These are phyloP conservation scores for Abramis brama DNA, from an alignment of 2,113 vertebrate species.

Conservation along the genomic window DNA sequence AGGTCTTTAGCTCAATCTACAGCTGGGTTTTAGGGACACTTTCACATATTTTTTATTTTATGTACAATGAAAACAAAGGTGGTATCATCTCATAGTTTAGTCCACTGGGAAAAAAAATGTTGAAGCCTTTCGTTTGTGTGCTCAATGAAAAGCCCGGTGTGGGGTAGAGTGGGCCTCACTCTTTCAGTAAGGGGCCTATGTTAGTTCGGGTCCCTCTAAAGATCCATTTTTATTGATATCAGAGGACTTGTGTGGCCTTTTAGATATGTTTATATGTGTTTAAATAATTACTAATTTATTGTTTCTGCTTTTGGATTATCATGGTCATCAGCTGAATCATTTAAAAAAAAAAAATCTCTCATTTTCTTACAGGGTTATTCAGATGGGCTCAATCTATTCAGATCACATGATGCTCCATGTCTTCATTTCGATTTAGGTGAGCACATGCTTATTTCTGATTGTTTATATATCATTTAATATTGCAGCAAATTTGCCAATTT, in stretches of 20 bases:
- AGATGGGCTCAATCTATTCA: neutral
- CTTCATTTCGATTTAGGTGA: constrained; percentile 7
- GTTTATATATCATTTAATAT: neutral
- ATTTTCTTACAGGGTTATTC: constrained; percentile 2
- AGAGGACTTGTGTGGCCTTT: neutral
- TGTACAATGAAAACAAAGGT: neutral
- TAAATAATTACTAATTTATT: neutral
- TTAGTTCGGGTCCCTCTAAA: neutral
- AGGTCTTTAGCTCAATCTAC: neutral
- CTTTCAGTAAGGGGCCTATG: neutral
- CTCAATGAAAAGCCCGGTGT: neutral
- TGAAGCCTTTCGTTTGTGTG: neutral
- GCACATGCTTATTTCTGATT: neutral
- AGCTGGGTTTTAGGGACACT: neutral
- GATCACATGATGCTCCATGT: neutral
- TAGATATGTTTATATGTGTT: neutral
- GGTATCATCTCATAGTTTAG: constrained; percentile 10
- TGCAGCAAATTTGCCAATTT: neutral
- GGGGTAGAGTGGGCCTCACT: neutral
- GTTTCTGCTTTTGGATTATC: neutral
- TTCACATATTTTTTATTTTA: neutral
- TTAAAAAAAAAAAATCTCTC: neutral
- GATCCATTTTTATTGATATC: neutral
- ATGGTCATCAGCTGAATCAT: neutral
- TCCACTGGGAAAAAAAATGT: neutral